phyloP scores from a whole-genome alignment of 2,888 invertebrate genomes.

The Rhamnusium bicolor region DNA sequence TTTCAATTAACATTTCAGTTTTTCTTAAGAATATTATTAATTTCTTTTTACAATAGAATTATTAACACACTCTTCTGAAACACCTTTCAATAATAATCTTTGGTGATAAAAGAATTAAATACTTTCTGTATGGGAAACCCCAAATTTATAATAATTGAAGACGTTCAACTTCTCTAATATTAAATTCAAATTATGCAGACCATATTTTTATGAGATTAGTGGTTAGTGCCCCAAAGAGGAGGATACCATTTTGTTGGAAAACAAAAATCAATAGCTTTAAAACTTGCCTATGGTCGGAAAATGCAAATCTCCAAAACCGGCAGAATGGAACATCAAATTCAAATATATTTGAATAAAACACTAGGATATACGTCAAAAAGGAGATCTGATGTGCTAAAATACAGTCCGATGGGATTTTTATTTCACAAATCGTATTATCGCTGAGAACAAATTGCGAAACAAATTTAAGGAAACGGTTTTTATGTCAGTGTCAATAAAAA shows the following conservation, averaged over 20 bases:
- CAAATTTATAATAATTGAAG: not conserved
- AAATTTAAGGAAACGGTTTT: not conserved
- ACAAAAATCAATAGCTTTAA: constrained; percentile 9
- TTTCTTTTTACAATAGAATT: too few relatives aligned
- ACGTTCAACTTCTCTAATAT: too few relatives aligned
- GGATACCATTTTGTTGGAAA: not conserved
- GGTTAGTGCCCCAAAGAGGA: not conserved
- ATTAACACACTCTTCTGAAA: too few relatives aligned
- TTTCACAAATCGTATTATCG: constrained; percentile 1
- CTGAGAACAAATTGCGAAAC: not conserved
- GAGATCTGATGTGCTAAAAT: constrained; percentile 18
- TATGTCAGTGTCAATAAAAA: not conserved
- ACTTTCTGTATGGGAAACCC: not conserved
- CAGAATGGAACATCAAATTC: constrained; percentile 2
- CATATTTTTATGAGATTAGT: not conserved
- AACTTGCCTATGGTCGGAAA: constrained; percentile 20
- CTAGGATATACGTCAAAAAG: constrained; percentile 21
- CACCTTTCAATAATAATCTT: too few relatives aligned
- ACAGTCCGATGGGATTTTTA: constrained; percentile 1
- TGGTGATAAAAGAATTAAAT: not conserved
- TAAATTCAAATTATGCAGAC: not conserved
- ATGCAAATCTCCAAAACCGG: constrained; percentile 10
- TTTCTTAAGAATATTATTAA: too few relatives aligned
- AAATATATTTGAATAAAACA: constrained; percentile 24
- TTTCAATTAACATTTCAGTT: too few relatives aligned